Conservation (phyloP, 1,140 invertebrate species). For the Brachionus rotundiformis region DNA sequence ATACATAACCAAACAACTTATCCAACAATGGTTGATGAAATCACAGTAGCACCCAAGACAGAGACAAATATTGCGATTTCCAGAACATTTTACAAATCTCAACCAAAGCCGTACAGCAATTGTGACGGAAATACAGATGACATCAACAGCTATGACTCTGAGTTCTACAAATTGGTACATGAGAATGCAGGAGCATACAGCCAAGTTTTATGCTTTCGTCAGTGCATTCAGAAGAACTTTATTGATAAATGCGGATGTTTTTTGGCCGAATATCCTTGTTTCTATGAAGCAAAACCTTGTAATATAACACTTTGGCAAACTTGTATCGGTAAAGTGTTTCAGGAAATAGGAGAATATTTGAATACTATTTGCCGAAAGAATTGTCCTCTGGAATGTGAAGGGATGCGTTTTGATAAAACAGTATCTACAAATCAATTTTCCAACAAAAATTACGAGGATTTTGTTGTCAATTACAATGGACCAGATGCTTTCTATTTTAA, state of each 20-base stretch:
- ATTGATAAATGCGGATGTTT: neutral
- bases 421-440: neutral
- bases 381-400: slow-evolving; percentile 2
- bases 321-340: neutral
- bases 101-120: slow-evolving; percentile 36
- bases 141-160: neutral
- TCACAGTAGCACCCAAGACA: neutral
- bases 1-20: neutral
- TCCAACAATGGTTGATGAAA: neutral
- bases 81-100: neutral
- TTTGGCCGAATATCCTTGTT: neutral
- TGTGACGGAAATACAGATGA: slow-evolving; percentile 23
- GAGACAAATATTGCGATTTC: neutral
- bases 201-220: neutral
- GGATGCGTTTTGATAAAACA: neutral
- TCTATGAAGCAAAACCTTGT: neutral
- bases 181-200: neutral
- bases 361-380: neutral
- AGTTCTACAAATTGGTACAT: slow-evolving; percentile 2
- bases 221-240: neutral
- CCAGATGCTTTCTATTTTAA: neutral
- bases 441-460: neutral
- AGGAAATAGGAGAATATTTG: neutral
- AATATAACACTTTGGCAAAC: neutral
- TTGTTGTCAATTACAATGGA: neutral